Evolutionary conservation across 2,797 vertebrate species (phyloP).

Genomic region (Steatocranus sp.): DNA sequence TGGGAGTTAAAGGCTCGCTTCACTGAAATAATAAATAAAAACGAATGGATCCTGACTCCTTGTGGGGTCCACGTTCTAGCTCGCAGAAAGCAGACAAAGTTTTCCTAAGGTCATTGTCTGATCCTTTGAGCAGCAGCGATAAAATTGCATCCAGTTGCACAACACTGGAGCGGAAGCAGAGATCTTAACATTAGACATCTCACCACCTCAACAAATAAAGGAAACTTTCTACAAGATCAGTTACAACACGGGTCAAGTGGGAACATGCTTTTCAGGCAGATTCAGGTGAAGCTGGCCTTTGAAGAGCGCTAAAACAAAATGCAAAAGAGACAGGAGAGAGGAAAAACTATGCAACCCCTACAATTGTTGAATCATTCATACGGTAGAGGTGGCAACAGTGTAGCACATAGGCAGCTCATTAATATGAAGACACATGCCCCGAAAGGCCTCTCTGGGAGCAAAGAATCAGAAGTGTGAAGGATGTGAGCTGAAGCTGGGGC

Average conservation of each 20-base stretch:
- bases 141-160: neutral
- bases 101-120: neutral
- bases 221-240: neutral
- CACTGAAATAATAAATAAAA: neutral
- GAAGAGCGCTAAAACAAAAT: neutral
- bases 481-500: neutral
- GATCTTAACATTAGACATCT: neutral
- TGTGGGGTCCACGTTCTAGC: neutral
- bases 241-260: neutral
- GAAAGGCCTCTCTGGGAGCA: neutral
- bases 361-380: neutral
- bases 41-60: neutral
- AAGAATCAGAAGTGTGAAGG: neutral
- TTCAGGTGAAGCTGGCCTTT: neutral
- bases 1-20: conserved; percentile 8
- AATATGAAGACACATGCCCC: neutral
- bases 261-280: neutral
- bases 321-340: neutral
- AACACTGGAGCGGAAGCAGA: neutral
- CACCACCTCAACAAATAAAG: neutral
- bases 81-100: neutral
- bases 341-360: neutral
- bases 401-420: conserved; percentile 4
- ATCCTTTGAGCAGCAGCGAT: neutral
- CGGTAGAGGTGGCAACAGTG: neutral